Percentiles rank a stretch among this genome's conserved stretches.
These are phyloP conservation scores for Macrotis lagotis DNA, from an alignment of 2,113 vertebrate genomes.

Conservation along the genomic window DNA sequence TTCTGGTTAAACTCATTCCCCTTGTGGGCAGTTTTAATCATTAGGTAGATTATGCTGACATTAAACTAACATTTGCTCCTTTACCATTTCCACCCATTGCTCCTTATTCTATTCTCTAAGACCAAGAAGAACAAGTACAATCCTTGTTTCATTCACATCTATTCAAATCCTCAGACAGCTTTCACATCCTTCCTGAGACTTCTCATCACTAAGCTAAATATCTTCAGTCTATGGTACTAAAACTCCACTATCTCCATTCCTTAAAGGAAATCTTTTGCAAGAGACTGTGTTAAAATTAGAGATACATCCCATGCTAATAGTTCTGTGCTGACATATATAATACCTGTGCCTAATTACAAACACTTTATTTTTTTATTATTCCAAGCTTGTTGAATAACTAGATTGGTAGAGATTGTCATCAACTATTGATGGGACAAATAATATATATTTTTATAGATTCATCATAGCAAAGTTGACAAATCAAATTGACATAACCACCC, in stretches of 20 bases:
- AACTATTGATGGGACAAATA: neutral
- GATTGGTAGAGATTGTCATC: neutral
- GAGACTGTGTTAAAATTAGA: neutral
- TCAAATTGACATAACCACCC: constrained; percentile 3
- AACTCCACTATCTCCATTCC: neutral
- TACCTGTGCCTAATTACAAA: neutral
- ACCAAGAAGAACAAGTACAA: neutral
- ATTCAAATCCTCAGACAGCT: neutral
- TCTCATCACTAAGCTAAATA: neutral
- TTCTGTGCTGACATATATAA: neutral
- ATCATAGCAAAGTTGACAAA: constrained; percentile 27
- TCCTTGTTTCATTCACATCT: neutral
- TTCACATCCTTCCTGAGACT: neutral
- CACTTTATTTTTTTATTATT: neutral
- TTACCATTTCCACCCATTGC: neutral
- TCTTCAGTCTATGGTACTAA: neutral
- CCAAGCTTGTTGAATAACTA: neutral
- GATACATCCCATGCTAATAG: neutral
- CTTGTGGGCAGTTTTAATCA: neutral
- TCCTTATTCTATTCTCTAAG: neutral
- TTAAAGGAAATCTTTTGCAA: neutral
- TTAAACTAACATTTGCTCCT: neutral
- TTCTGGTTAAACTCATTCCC: neutral
- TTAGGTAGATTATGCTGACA: neutral
- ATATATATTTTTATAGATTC: neutral